Percentiles rank a stretch among this genome's conserved stretches.
Conservation (phyloP, 2,888 invertebrate genomes). For the Hetaerina titia region DNA sequence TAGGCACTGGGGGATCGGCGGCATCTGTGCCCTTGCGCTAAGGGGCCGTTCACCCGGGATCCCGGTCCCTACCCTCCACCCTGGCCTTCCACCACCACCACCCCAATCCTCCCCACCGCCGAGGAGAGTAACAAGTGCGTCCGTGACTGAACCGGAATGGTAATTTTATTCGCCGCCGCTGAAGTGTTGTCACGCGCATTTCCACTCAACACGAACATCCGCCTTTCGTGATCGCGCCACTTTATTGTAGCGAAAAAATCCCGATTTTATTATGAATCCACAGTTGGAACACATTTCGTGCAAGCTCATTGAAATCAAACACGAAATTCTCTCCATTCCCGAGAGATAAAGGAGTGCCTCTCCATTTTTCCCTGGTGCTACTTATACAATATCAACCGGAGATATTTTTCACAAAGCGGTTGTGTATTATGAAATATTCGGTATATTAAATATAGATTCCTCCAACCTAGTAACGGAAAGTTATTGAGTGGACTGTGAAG, state of each 20-base stretch:
- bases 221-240: conserved; percentile 51
- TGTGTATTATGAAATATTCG: background rate
- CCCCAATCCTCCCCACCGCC: background rate
- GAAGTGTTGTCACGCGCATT: conserved; percentile 41
- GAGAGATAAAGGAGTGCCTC: background rate
- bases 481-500: background rate
- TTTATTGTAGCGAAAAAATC: conserved; percentile 40
- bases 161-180: conserved; percentile 53
- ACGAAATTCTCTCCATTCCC: conserved; percentile 32
- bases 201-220: conserved; percentile 52
- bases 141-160: conserved; percentile 51
- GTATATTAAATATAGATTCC: background rate
- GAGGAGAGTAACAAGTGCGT: conserved; percentile 58
- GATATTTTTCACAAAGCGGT: background rate
- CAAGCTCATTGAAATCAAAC: conserved; percentile 45
- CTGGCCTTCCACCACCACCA: background rate
- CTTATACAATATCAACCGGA: background rate
- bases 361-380: background rate
- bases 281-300: conserved; percentile 54
- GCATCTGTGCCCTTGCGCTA: conserved; percentile 6
- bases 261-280: conserved; percentile 40
- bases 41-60: conserved; percentile 30
- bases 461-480: background rate
- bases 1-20: background rate
- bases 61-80: background rate